These are phyloP conservation scores for Calycopis cecrops DNA, from an alignment of 1,140 invertebrate species.

Conservation along the genomic window DNA sequence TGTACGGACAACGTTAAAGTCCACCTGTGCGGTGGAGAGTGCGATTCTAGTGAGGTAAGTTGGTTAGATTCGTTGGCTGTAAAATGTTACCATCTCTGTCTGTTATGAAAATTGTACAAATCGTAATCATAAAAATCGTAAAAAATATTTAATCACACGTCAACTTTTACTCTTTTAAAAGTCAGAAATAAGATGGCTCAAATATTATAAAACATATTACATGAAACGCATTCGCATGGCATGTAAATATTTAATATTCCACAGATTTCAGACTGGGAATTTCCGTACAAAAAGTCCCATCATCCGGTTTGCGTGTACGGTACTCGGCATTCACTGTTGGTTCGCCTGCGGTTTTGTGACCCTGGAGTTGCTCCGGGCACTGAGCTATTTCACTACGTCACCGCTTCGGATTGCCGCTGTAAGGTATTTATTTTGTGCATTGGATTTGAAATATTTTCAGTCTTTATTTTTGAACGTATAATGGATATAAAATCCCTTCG, in stretches of 20 bases:
- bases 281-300: slow-evolving; percentile 86
- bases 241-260: slow-evolving; percentile 46
- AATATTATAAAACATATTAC: neutral
- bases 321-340: slow-evolving; percentile 47
- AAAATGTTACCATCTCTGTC: too few species aligned
- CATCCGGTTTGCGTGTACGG: slow-evolving; percentile 89
- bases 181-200: neutral
- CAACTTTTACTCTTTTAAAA: too few species aligned
- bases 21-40: slow-evolving; percentile 38
- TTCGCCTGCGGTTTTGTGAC: slow-evolving; percentile 37
- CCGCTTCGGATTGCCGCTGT: slow-evolving; percentile 41
- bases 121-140: too few species aligned
- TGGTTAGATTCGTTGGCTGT: too few species aligned
- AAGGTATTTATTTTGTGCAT: slow-evolving; percentile 26
- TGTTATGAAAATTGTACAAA: too few species aligned
- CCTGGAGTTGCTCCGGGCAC: slow-evolving; percentile 30
- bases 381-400: slow-evolving; percentile 40
- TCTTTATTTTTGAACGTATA: too few species aligned
- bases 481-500: too few species aligned
- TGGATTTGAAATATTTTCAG: too few species aligned
- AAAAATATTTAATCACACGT: too few species aligned
- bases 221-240: neutral
- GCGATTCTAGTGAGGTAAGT: slow-evolving; percentile 45
- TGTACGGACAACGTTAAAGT: slow-evolving; percentile 46
- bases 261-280: slow-evolving; percentile 85